phyloP scores from a whole-genome alignment of 2,113 vertebrate genomes.

The Protomyctophum bolini region DNA sequence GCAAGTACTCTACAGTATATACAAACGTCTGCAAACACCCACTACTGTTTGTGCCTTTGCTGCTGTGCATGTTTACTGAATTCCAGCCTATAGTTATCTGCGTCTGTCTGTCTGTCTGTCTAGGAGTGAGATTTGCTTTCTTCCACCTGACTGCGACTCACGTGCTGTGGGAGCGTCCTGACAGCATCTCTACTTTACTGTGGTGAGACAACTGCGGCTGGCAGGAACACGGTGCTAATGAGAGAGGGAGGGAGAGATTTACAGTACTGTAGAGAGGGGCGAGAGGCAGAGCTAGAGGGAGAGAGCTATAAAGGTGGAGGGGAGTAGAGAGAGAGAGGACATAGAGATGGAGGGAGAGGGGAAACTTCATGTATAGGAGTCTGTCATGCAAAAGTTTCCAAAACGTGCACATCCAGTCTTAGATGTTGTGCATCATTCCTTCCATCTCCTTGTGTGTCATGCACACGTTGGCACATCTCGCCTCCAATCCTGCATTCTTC shows the following conservation, averaged over 20 bases:
- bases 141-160: too few species aligned
- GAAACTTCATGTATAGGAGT: slow-evolving; percentile 12
- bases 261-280: too few species aligned
- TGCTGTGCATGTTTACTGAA: neutral
- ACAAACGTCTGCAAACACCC: too few species aligned
- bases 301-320: too few species aligned
- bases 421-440: slow-evolving; percentile 54
- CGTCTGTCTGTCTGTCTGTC: too few species aligned
- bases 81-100: too few species aligned
- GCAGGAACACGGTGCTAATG: slow-evolving; percentile 50
- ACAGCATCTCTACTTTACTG: slow-evolving; percentile 18
- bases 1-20: too few species aligned
- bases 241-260: slow-evolving; percentile 52
- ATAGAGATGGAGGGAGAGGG: slow-evolving; percentile 59
- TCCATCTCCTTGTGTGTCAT: slow-evolving; percentile 7
- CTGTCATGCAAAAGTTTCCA: too few species aligned
- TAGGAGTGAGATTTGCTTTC: too few species aligned
- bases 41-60: neutral
- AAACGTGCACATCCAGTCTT: slow-evolving; percentile 37
- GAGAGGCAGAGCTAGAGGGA: too few species aligned
- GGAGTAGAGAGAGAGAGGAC: too few species aligned
- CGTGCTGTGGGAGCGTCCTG: too few species aligned
- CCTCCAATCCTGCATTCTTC: neutral
- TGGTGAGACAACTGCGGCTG: slow-evolving; percentile 50
- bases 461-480: neutral